These are phyloP conservation scores for Harpegnathos saltator DNA, from an alignment of 1,140 invertebrate genomes.

Conservation along the genomic window DNA sequence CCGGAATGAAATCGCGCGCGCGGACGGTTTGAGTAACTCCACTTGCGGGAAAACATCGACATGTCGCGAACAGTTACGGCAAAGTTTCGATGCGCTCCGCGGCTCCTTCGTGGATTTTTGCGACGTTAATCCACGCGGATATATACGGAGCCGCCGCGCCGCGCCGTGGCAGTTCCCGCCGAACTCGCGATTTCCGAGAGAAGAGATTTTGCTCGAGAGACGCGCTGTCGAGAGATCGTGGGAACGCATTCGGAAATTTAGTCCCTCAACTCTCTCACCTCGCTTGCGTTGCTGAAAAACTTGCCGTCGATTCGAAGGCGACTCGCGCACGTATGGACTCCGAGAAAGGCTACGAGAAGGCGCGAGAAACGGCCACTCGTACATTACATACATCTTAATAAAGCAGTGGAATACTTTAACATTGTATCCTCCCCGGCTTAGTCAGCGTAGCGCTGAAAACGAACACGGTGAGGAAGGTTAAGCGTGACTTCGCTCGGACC, in stretches of 20 bases:
- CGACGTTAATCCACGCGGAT: constrained; percentile 12
- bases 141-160: not conserved
- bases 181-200: constrained; percentile 9
- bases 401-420: constrained; percentile 7
- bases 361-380: not conserved
- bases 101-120: constrained; percentile 1
- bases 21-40: constrained; percentile 52
- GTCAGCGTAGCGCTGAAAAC: not conserved
- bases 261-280: too few species aligned
- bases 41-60: constrained; percentile 44
- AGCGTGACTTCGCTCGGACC: not conserved
- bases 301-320: too few species aligned
- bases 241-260: not conserved
- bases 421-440: not conserved
- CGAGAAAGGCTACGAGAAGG: too few species aligned
- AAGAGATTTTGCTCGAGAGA: not conserved
- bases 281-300: too few species aligned
- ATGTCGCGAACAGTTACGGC: constrained; percentile 32
- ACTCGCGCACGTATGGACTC: not conserved
- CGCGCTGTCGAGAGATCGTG: not conserved
- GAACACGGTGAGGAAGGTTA: constrained; percentile 12
- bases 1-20: constrained; percentile 28
- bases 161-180: not conserved
- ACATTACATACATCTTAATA: not conserved
- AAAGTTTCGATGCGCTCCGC: constrained; percentile 12